A percentile compares a stretch with the other conserved stretches of the same genome.
These are phyloP conservation scores for Apamea sordens DNA, from an alignment of 2,888 invertebrate genomes.

Conservation along the genomic window DNA sequence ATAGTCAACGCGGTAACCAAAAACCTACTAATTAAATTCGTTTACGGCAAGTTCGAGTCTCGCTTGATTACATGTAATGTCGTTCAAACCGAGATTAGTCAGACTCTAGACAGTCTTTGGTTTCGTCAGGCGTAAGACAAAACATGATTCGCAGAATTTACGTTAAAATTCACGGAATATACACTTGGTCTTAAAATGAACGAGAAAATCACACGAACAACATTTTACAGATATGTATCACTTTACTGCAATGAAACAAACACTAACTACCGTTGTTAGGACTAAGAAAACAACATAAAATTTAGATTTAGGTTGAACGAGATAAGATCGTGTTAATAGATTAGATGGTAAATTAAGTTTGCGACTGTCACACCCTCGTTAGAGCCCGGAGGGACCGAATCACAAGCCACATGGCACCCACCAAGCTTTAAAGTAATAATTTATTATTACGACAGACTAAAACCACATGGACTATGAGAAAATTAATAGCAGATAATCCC, in stretches of 20 bases:
- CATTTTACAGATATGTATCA: neutral
- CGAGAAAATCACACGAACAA: neutral
- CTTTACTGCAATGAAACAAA: conserved; percentile 6
- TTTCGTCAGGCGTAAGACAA: conserved; percentile 2
- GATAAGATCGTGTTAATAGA: conserved; percentile 79
- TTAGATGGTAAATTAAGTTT: conserved; percentile 80
- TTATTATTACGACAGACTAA: conserved; percentile 73
- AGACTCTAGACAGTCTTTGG: conserved; percentile 26
- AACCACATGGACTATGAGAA: conserved; percentile 72
- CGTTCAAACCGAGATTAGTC: conserved; percentile 23
- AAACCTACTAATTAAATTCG: conserved; percentile 58
- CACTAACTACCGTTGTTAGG: conserved; percentile 8
- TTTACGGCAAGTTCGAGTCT: conserved; percentile 32
- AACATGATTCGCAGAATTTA: conserved; percentile 15
- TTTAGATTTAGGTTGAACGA: conserved; percentile 68
- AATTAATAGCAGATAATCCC: conserved; percentile 75
- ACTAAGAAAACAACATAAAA: conserved; percentile 58
- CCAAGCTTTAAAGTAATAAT: conserved; percentile 74
- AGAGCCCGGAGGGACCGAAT: conserved; percentile 67
- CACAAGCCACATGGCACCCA: conserved; percentile 73
- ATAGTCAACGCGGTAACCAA: conserved; percentile 46
- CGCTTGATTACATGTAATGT: conserved; percentile 30
- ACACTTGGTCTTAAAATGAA: conserved; percentile 5
- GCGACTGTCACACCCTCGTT: conserved; percentile 82
- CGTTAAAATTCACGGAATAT: conserved; percentile 7